Base-by-base conservation (phyloP, 2,797 vertebrate species). In the Ibycter americanus region DNA sequence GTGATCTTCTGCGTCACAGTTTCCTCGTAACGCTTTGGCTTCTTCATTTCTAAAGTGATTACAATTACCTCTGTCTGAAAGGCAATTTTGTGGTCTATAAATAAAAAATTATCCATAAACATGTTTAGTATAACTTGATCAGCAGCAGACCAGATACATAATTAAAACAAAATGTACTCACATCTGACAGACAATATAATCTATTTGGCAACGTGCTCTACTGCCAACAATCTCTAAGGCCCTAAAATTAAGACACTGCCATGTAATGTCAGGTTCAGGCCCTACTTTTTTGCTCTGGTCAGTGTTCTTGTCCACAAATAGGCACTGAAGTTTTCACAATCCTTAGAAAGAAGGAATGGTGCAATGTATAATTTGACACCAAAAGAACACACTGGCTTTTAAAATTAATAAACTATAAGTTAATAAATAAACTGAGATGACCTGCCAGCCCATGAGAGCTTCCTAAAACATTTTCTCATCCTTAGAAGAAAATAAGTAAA, bases 91-190 rank as follows among this genome's bases (percentile, higher is more conserved):
- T 13, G 11, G 25, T 72, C 65, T 81, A 68, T n/a, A 76, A 87
- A 81, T 87, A 87, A 95, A 92, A 80, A 85, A 61, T 21, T 59
- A 91, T 20, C 74, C 34, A 80, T 40, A 68, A 66, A 32, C 9
- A 20, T 4, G 2, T 67, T 95, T 55, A 77, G 34, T 52, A 26
- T 66, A 65, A 86, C 27, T 36, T 18, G 5, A 94, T 66, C 56
- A 94, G 62, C 54, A 91, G 70, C 27, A 66, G 51, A 79, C 6
- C 23, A 52, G 46, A 91, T 36, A 71, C 15, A n/a, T 25, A 78
- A 93, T 56, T 63, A 70, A 87, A 90, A 18, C 8, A 92, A 77
- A 80, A 86, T 5, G 6, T 13, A 67, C 15, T 77, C 34, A 19
- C 22, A 73, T 49, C 32, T 80, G 71, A 73, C 12, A 61, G 4